Conservation (phyloP, 2,797 vertebrate species). For the Phalanger gymnotis region DNA sequence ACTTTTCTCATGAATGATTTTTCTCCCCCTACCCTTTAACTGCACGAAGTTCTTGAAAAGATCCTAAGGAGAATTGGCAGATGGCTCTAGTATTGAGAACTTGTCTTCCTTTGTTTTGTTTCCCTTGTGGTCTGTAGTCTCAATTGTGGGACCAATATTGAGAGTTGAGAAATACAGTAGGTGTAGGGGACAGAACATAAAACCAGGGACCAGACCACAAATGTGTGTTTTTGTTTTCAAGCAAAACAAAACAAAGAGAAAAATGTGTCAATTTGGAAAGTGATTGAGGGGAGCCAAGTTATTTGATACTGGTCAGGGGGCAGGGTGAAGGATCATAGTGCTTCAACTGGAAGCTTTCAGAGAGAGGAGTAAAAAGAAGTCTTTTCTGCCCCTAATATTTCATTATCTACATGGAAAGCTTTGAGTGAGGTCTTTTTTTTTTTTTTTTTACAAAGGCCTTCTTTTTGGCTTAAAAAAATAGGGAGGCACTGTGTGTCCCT, state of each 20-base stretch:
- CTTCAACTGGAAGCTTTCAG: not conserved
- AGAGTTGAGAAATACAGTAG: not conserved
- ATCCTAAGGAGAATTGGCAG: slow-evolving; percentile 76
- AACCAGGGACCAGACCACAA: not conserved
- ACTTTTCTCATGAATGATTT: slow-evolving; percentile 78
- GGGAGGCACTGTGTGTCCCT: not conserved
- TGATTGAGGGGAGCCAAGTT: not conserved
- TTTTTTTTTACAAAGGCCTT: not conserved
- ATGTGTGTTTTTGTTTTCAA: slow-evolving; percentile 25
- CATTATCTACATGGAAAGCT: not conserved
- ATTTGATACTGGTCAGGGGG: not conserved
- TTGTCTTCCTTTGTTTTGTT: slow-evolving; percentile 67
- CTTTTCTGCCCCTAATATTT: not conserved
- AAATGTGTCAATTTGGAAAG: slow-evolving; percentile 15
- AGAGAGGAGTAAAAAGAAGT: not conserved
- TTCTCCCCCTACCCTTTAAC: slow-evolving; percentile 71
- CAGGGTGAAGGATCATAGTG: not conserved
- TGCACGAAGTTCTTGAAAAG: slow-evolving; percentile 75
- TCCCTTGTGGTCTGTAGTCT: not conserved
- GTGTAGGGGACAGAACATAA: not conserved
- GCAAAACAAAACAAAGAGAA: not conserved
- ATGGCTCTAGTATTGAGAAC: slow-evolving; percentile 65
- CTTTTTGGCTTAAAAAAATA: not conserved
- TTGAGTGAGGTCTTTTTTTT: not conserved
- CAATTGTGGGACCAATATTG: slow-evolving; percentile 22